Evolutionary conservation across 1,140 invertebrate genomes (phyloP).

Genomic region (Papilio polytes): DNA sequence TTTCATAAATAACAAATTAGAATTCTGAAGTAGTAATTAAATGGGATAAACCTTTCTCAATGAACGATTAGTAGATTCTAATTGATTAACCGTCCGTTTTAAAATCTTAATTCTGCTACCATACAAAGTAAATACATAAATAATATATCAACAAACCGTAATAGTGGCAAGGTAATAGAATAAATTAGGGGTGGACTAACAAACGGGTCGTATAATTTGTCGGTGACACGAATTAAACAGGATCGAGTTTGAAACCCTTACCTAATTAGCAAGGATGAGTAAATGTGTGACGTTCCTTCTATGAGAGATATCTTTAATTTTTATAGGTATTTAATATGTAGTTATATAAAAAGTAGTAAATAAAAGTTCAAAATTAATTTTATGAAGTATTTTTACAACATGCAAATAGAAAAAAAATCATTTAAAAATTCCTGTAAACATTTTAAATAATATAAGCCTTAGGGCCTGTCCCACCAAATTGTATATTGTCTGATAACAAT

Average conservation of each 20-base stretch:
- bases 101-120: neutral
- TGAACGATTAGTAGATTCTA: neutral
- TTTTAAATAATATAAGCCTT: too few relatives aligned
- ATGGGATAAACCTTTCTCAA: too few relatives aligned
- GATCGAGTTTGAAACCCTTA: slow-evolving; percentile 3
- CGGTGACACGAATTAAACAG: slow-evolving; percentile 12
- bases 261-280: neutral
- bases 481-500: too few relatives aligned
- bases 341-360: too few relatives aligned
- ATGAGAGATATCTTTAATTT: neutral
- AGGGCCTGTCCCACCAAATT: too few relatives aligned
- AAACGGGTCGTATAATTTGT: slow-evolving; percentile 2
- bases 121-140: neutral
- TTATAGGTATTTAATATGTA: too few relatives aligned
- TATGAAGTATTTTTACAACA: too few relatives aligned
- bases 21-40: too few relatives aligned
- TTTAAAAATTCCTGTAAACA: too few relatives aligned
- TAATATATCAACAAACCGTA: slow-evolving; percentile 3
- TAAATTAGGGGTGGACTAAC: neutral
- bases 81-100: neutral
- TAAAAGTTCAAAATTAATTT: too few relatives aligned
- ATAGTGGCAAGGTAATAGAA: neutral
- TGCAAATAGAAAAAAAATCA: too few relatives aligned
- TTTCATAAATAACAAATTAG: too few relatives aligned
- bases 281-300: neutral